Conservation (phyloP, 2,113 vertebrate species). For the Gallinago undulata region DNA sequence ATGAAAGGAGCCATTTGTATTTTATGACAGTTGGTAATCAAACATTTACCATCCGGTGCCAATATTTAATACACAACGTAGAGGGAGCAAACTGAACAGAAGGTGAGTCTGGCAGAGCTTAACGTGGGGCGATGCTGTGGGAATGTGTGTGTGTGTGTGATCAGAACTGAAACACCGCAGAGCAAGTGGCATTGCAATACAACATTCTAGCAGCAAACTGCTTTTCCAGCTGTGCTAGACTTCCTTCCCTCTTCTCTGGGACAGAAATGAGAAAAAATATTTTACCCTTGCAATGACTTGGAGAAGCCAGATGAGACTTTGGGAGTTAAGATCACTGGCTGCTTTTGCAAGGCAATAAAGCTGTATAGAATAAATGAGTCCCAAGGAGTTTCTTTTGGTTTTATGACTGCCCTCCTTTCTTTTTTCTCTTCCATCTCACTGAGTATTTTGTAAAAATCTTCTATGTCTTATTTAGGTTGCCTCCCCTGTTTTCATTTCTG, state of each 20-base stretch:
- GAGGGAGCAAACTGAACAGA: conserved; percentile 22
- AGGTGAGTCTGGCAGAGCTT: conserved; percentile 10
- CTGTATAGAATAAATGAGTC: neutral
- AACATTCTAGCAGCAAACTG: neutral
- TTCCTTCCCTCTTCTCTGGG: neutral
- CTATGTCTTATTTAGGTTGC: neutral
- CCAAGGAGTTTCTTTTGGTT: neutral
- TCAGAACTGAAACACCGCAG: neutral
- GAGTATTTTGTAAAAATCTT: neutral
- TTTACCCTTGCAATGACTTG: conserved; percentile 11
- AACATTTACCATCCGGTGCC: neutral
- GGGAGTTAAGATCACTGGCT: neutral
- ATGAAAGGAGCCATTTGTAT: neutral
- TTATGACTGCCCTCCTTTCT: neutral
- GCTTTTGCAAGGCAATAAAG: neutral
- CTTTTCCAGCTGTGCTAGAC: neutral
- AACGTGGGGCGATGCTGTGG: neutral
- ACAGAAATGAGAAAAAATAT: neutral
- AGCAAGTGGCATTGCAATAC: conserved; percentile 2
- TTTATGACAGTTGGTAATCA: conserved; percentile 27
- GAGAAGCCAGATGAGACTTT: neutral
- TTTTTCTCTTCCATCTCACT: neutral
- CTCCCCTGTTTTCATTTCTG: neutral
- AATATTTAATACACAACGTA: neutral
- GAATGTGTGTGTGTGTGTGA: neutral